phyloP scores from a whole-genome alignment of 2,888 invertebrate species.

The Alitta virens region DNA sequence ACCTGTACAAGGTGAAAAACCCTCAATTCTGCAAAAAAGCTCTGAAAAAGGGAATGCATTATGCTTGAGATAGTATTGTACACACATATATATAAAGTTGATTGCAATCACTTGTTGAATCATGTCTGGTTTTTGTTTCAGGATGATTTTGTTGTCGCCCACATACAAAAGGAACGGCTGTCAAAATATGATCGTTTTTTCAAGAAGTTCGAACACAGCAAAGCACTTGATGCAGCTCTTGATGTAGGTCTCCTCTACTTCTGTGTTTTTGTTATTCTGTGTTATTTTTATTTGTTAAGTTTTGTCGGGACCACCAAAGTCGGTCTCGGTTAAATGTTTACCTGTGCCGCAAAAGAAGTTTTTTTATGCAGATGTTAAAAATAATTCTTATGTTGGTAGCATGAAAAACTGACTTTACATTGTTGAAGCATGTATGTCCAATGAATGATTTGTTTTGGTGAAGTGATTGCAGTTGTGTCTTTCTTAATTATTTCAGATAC shows the following conservation, averaged over 20 bases:
- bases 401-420: no score
- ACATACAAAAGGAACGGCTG: constrained; percentile 30
- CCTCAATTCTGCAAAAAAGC: neutral
- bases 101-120: no score
- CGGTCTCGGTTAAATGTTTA: no score
- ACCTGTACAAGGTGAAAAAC: no score
- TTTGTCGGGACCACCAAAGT: neutral
- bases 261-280: constrained; percentile 7
- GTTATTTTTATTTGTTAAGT: neutral
- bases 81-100: neutral
- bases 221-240: constrained; percentile 75
- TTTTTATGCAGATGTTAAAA: no score
- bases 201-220: constrained; percentile 77
- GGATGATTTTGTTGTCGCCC: constrained; percentile 47
- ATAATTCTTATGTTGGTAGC: no score
- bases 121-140: constrained; percentile 26
- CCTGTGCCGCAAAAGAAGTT: no score
- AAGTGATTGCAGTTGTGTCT: no score
- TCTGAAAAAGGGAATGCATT: neutral
- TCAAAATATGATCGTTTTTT: constrained; percentile 68
- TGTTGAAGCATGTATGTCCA: no score
- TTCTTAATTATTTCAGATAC: constrained; percentile 17
- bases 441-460: no score
- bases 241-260: constrained; percentile 28
- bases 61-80: no score